Base-by-base conservation (phyloP, 2,888 invertebrate species). In the Celastrina argiolus region DNA sequence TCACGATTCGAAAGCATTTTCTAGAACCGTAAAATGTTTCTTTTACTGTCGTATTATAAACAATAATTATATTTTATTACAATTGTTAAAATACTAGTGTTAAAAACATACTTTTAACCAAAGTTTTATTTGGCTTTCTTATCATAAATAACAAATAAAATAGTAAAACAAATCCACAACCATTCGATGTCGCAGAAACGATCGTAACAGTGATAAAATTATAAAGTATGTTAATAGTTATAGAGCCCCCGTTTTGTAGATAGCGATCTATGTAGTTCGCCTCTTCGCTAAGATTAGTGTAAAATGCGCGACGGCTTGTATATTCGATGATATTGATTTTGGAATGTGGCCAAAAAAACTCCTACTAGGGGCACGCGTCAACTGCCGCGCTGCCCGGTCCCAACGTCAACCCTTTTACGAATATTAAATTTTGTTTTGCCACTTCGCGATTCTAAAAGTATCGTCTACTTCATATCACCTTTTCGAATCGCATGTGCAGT, bases 361-460 rank as follows among this genome's bases (percentile, higher is more conserved):
- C 82, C 77, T 84, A 84, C 84, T 83, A 83, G 81, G 82, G 82
- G 85, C 88, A 86, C 88, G 89, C 91, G 89, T 90, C 88, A 89
- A 89, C 87, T 85, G 82, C 84, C 85, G 83, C 84, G 85, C 84
- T 86, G 86, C 83, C 85, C 86, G 84, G 82, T 83, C 82, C 82
- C 85, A 82, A 81, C 85, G 83, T 91, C 86, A 91, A 90, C 89
- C 91, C 91, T 90, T 91, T 91, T 84, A 90, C 91, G 88, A 90
- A 91, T 91, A 91, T 91, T 90, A 91, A 90, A 91, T 90, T 90
- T 87, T 90, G 90, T 91, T 91, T 90, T 90, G 89, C 88, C 88
- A 89, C 88, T 90, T 91, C 83, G 84, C 86, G 84, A 87, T 83
- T 88, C 84, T 72, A 81, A 84, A 85, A 87, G 87, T 70, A 72